Conservation (phyloP, 2,113 vertebrate genomes). For the Lontra canadensis region DNA sequence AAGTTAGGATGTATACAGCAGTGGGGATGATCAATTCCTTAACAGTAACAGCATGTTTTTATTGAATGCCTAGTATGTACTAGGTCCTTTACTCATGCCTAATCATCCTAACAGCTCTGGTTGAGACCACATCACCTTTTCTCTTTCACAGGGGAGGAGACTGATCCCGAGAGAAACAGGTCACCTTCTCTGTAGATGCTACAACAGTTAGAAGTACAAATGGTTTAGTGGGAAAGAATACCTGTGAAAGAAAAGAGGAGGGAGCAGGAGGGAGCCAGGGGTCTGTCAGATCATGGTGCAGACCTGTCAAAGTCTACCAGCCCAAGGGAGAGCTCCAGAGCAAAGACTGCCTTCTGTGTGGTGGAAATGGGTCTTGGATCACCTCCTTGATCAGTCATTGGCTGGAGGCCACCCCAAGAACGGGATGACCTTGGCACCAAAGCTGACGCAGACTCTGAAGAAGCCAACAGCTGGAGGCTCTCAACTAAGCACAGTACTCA, state of each 20-base stretch:
- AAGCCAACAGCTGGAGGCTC: conserved; percentile 49
- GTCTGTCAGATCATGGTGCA: background rate
- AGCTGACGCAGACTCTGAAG: conserved; percentile 23
- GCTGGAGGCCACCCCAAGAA: conserved; percentile 34
- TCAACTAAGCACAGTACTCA: background rate
- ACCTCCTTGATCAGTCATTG: conserved; percentile 39
- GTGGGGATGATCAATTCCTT: background rate
- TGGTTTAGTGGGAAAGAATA: background rate
- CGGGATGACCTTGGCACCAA: conserved; percentile 50
- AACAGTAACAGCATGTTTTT: background rate
- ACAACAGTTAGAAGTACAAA: background rate
- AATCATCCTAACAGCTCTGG: background rate
- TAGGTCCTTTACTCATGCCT: background rate
- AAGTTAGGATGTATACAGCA: background rate
- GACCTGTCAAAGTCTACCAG: background rate
- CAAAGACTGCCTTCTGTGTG: background rate
- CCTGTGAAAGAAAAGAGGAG: background rate
- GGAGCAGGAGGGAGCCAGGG: background rate
- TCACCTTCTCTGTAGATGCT: background rate
- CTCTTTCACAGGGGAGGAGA: background rate
- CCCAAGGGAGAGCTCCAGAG: background rate
- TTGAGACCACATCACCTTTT: background rate
- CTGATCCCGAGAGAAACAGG: background rate
- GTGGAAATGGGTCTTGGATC: conserved; percentile 19
- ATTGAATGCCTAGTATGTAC: background rate